Percentiles rank a stretch among this genome's conserved stretches.
These are phyloP conservation scores for Caenorhabditis panamensis DNA, from an alignment of 2,888 invertebrate species.

Conservation along the genomic window DNA sequence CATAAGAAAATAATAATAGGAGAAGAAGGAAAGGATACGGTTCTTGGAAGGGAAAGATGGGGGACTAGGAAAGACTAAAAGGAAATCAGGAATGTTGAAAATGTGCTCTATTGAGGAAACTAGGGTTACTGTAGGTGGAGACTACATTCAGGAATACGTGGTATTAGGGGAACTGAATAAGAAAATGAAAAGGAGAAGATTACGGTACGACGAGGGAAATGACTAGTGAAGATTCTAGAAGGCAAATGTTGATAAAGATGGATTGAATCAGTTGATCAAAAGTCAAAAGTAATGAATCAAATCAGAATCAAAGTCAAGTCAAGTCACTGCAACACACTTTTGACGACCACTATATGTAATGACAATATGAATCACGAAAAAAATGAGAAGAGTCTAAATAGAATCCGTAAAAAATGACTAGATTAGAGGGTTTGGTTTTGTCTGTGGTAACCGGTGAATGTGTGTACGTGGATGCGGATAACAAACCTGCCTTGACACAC, in stretches of 20 bases:
- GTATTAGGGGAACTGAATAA: constrained; percentile 1
- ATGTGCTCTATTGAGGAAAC: not conserved
- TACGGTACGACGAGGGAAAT: not conserved
- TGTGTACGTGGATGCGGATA: constrained; percentile 40
- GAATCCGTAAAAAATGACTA: not conserved
- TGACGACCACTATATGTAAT: constrained; percentile 37
- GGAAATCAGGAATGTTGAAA: no score
- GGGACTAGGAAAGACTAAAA: not conserved
- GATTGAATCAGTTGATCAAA: constrained; percentile 1
- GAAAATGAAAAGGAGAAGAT: not conserved
- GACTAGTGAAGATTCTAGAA: not conserved
- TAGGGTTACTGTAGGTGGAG: no score
- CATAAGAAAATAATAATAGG: constrained; percentile 5
- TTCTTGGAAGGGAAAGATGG: no score
- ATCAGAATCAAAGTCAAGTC: not conserved
- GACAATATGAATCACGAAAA: constrained; percentile 20
- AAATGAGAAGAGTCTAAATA: not conserved
- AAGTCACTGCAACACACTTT: constrained; percentile 41
- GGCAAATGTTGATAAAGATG: no score
- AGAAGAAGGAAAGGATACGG: not conserved
- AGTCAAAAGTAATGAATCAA: no score
- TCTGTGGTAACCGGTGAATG: constrained; percentile 17
- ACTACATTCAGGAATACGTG: no score
- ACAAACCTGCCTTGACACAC: constrained; percentile 19
- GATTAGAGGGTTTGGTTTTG: not conserved